phyloP scores from a whole-genome alignment of 1,140 invertebrate species.

The Nephila pilipes region DNA sequence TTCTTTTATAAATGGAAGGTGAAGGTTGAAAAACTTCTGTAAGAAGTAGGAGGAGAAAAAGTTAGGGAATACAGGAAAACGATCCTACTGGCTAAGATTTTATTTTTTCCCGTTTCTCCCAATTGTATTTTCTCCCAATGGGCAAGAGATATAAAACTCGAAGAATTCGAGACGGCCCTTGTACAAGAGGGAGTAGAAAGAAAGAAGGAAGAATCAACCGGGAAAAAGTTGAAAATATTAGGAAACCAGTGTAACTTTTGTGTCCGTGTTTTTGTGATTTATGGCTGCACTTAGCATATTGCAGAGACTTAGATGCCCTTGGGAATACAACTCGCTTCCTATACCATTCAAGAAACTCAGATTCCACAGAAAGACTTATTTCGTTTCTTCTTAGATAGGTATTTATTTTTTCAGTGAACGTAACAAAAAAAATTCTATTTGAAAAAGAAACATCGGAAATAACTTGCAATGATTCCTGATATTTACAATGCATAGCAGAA shows the following conservation, averaged over 20 bases:
- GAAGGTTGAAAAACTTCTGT: neutral
- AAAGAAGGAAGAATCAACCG: conserved; percentile 33
- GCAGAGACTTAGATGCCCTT: neutral
- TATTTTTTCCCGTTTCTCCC: conserved; percentile 30
- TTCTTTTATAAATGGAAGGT: neutral
- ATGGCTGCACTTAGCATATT: conserved; percentile 64
- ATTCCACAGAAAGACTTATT: neutral
- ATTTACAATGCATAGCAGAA: neutral
- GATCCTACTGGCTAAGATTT: conserved; percentile 26
- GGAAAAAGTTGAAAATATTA: conserved; percentile 65
- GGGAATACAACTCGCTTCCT: neutral
- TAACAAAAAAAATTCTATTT: neutral
- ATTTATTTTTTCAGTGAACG: neutral
- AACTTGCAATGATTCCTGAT: conserved; percentile 11
- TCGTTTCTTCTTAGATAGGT: neutral
- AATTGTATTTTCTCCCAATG: conserved; percentile 59
- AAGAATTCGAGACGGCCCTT: conserved; percentile 9
- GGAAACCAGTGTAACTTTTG: conserved; percentile 63
- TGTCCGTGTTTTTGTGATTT: conserved; percentile 55
- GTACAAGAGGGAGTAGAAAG: neutral
- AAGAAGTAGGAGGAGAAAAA: neutral
- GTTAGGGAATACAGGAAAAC: neutral
- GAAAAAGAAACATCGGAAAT: neutral
- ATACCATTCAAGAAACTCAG: conserved; percentile 1
- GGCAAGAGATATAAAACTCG: conserved; percentile 56